Percentiles rank a stretch among this genome's conserved stretches.
Conservation (phyloP, 2,113 vertebrate genomes). For the Atherinomorus stipes region DNA sequence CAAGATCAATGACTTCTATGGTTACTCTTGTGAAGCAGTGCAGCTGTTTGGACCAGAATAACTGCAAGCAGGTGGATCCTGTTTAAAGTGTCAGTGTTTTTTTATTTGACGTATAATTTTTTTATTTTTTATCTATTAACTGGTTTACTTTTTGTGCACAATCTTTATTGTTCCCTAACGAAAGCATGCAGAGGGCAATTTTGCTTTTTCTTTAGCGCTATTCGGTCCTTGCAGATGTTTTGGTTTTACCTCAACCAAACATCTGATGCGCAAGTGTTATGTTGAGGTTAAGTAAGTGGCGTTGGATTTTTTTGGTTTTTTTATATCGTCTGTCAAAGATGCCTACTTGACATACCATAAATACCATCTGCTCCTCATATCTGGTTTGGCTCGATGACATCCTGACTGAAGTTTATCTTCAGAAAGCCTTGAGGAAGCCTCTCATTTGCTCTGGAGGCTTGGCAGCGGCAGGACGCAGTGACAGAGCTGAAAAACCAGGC, state of each 20-base stretch:
- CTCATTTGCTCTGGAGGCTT: conserved; percentile 53
- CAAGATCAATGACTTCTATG: neutral
- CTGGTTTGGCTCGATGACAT: conserved; percentile 49
- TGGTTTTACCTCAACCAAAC: conserved; percentile 14
- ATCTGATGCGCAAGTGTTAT: conserved; percentile 36
- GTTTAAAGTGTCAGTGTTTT: conserved; percentile 6
- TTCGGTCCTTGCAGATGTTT: conserved; percentile 24
- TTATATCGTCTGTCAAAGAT: conserved; percentile 61
- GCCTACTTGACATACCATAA: conserved; percentile 72
- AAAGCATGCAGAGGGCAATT: conserved; percentile 1
- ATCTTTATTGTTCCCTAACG: neutral
- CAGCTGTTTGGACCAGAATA: neutral
- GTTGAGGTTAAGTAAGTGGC: conserved; percentile 56
- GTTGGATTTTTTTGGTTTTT: conserved; percentile 49
- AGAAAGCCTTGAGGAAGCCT: conserved; percentile 60
- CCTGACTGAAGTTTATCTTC: conserved; percentile 67
- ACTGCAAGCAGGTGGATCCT: conserved; percentile 45
- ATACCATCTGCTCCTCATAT: conserved; percentile 65
- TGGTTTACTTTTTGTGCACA: too few relatives aligned
- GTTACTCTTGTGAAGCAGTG: neutral
- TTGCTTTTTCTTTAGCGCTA: neutral
- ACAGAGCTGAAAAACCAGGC: conserved; percentile 37
- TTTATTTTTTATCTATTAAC: too few relatives aligned
- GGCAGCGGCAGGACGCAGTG: conserved; percentile 59
- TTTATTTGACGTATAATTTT: neutral